Base-by-base conservation (phyloP, 92 coral and sea anemone species). In the Epizoanthus fatuus region DNA sequence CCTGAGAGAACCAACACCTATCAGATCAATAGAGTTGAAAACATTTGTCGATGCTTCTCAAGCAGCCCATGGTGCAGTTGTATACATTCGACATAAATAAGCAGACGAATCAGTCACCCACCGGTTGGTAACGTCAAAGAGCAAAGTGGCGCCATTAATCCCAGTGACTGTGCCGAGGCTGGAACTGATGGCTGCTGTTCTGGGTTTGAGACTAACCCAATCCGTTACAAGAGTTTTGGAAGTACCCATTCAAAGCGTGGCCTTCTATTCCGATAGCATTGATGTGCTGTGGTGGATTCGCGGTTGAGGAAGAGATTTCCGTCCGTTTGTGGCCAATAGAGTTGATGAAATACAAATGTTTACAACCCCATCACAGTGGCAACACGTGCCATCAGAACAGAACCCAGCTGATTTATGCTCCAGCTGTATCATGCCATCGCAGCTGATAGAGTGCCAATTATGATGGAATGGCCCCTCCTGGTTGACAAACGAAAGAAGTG, bases 251-350 rank as follows among this genome's bases (percentile, higher is more conserved):
- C 47, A 77, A 70, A 47, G 16, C 10, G 85, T 65, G 25, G 76
- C 76, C 7, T 86, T 88, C 75, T 88, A 75, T 17, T 85, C 89
- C 2, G 91, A 91, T 69, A 88, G 94, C 58, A 44, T 62, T 8
- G 90, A 90, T 35, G 96, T 90, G 3, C 60, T 93, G 22, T 75
- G 94, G 96, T 90, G 96, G 96, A 81, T 93, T 55, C 82, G 92
- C 3, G 95, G 93, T 13, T 53, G 86, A 20, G 93, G 94, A 0
- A 25, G 74, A 72, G 86, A 84, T 49, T 90, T 93, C 69, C 79
- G 87, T 39, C 86, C 96, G 0, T 90, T 93, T 42, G 86, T 93
- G 47, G 82, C 90, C 0, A 89, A 93, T 64, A 52, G 92, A 25
- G 53, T 93, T 55, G 90, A 93, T 5, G 93, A 93, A 69, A 80